Base-by-base conservation (phyloP, 2,888 invertebrate species). In the Epicampocera succincta region DNA sequence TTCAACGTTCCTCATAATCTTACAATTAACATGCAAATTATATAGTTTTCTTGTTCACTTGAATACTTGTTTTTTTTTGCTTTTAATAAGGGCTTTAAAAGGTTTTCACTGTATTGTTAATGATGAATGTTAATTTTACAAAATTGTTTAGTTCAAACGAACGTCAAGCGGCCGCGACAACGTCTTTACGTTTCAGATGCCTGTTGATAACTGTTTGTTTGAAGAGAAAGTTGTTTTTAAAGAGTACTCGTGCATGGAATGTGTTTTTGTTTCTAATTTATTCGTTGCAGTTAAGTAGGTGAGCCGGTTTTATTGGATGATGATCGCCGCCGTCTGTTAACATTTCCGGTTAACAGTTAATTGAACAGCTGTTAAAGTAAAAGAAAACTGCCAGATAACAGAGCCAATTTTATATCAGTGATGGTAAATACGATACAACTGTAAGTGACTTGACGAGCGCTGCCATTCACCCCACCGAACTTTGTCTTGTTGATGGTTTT, bases 201-300 rank as follows among this genome's bases (percentile, higher is more conserved):
- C 48, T 38, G 13, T 9, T 48, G 33, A 17, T 58, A 61, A 78
- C 82, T 82, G 33, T 69, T 69, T 38, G 4, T 0, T 63, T 13
- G 1, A 52, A 69, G 74, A 78, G 78, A 75, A 82, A 82, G 78
- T 82, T 66, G 63, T 48, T 61, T 48, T 38, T 56, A 65, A 73
- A 75, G 69, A 75, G 73, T 17, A 42, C 29, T n/a, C n/a, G n/a
- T n/a, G 13, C 40, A 68, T 25, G 19, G 8, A 13, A 54, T 44
- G 29, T 25, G 2, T 58, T 46, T 21, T 8, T 40, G 11, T 5
- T 46, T 9, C 17, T 56, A 38, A 25, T 8, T 56, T 25, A 1
- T 52, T 46, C 65, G 44, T 56, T 61, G 54, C 21, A 73, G 33
- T 52, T 25, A 75, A 66, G 46, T 69, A 29, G 71, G 77, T 78